Evolutionary conservation across 2,797 vertebrate genomes (phyloP).

Genomic region (Xenentodon cancila): DNA sequence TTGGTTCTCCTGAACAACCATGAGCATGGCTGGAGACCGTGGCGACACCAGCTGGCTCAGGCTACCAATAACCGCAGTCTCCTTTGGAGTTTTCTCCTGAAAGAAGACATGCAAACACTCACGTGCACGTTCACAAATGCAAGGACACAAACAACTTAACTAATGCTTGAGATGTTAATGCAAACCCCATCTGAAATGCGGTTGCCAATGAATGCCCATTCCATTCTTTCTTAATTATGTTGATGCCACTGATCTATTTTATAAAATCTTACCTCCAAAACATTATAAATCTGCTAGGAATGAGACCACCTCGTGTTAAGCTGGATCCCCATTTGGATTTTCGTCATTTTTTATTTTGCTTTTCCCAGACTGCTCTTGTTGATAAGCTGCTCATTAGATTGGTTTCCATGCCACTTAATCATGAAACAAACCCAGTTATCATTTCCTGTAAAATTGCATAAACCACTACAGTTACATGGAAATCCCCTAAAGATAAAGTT

Average conservation of each 20-base stretch:
- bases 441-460: constrained; percentile 29
- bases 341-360: background rate
- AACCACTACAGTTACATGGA: constrained; percentile 16
- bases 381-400: background rate
- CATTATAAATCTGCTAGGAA: no score
- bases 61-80: constrained; percentile 46
- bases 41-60: constrained; percentile 79
- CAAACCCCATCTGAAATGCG: no score
- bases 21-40: constrained; percentile 74
- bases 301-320: no score
- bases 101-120: constrained; percentile 11
- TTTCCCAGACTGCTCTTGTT: background rate
- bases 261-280: no score
- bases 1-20: constrained; percentile 70
- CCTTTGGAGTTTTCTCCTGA: constrained; percentile 67
- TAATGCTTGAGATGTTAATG: background rate
- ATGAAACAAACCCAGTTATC: constrained; percentile 20
- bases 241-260: no score
- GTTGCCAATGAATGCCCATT: no score
- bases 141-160: background rate
- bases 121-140: background rate
- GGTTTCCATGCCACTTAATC: constrained; percentile 17
- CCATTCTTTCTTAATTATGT: no score
- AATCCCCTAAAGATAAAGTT: constrained; percentile 47
- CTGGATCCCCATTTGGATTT: background rate